phyloP scores from a whole-genome alignment of 2,113 vertebrate species.

The Tenrec ecaudatus region DNA sequence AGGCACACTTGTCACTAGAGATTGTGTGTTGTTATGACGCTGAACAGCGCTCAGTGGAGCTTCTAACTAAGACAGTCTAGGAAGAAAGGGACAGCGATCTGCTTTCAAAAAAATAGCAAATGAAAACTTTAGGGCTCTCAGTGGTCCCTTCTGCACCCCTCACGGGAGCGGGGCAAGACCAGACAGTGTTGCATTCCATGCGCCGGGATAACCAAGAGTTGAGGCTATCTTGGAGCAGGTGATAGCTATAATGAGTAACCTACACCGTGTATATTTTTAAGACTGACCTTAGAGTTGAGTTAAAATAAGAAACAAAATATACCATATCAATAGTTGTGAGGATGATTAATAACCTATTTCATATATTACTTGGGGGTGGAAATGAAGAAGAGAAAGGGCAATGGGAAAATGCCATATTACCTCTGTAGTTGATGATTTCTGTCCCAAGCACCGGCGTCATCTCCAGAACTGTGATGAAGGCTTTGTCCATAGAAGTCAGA shows the following conservation, averaged over 20 bases:
- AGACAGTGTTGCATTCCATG: neutral
- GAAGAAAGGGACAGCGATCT: neutral
- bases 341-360: conserved; percentile 5
- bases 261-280: neutral
- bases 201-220: neutral
- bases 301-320: conserved; percentile 45
- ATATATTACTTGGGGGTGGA: conserved; percentile 49
- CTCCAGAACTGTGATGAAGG: conserved; percentile 99
- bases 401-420: conserved; percentile 81
- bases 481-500: conserved; percentile 99
- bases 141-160: neutral
- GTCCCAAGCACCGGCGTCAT: conserved; percentile 99
- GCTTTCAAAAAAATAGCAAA: neutral
- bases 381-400: conserved; percentile 52
- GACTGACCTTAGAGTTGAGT: neutral
- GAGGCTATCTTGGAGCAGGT: neutral
- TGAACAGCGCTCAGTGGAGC: neutral
- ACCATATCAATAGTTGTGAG: conserved; percentile 17
- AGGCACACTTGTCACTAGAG: neutral
- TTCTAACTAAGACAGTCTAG: neutral
- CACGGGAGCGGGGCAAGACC: neutral
- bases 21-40: neutral
- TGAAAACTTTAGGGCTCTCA: neutral
- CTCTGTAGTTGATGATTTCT: conserved; percentile 99
- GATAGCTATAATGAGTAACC: neutral